A percentile compares a stretch with the other conserved stretches of the same genome.
Evolutionary conservation across 2,797 vertebrate genomes (phyloP).

Genomic region (Lithobates sylvaticus): DNA sequence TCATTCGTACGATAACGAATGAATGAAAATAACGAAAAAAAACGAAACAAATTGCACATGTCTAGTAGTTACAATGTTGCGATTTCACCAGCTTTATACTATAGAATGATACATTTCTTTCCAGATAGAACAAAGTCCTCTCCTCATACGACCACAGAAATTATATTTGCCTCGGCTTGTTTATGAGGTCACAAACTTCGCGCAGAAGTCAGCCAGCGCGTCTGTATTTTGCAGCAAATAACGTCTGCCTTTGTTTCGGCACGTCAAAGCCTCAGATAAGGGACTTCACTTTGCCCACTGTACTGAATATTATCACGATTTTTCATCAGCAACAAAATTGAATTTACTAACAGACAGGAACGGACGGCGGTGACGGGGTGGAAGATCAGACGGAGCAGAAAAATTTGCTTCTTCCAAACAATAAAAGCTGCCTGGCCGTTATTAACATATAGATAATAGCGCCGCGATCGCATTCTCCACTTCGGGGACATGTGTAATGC

Average conservation of each 20-base stretch:
- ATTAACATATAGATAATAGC: conserved; percentile 54
- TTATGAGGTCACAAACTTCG: neutral
- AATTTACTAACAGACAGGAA: conserved; percentile 44
- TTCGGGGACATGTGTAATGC: conserved; percentile 2
- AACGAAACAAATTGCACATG: too few relatives aligned
- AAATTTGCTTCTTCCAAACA: conserved; percentile 53
- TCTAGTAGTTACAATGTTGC: too few relatives aligned
- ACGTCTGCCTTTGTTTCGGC: conserved; percentile 4
- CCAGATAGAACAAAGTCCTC: too few relatives aligned
- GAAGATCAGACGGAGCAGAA: conserved; percentile 51
- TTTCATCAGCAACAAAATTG: conserved; percentile 46
- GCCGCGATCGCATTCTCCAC: conserved; percentile 13
- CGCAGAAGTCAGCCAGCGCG: neutral
- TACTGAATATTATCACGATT: conserved; percentile 42
- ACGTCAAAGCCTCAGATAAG: conserved; percentile 17
- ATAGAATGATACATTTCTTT: too few relatives aligned
- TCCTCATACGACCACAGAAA: neutral
- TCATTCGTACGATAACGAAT: too few relatives aligned
- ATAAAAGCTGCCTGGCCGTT: conserved; percentile 38
- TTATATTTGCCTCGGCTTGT: neutral
- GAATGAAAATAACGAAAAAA: too few relatives aligned
- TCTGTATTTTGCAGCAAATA: conserved; percentile 5
- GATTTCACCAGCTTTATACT: too few relatives aligned
- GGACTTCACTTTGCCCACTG: conserved; percentile 11
- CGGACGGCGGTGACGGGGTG: conserved; percentile 40